These are phyloP conservation scores for Pseudomyrmex cubaensis DNA, from an alignment of 1,140 invertebrate species.

Conservation along the genomic window DNA sequence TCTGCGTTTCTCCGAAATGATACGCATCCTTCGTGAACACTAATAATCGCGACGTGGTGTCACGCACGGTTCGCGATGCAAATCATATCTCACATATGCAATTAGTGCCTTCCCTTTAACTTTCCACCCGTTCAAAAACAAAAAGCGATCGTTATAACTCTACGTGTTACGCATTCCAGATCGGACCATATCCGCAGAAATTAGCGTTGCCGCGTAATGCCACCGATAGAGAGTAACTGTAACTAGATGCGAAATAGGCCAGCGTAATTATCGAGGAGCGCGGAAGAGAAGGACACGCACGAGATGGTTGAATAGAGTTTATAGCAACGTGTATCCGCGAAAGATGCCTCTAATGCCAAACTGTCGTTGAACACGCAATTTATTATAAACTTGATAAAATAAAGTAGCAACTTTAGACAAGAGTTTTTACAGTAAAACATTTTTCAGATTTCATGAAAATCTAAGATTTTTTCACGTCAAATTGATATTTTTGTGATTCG, in stretches of 20 bases:
- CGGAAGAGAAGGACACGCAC: constrained; percentile 17
- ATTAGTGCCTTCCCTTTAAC: constrained; percentile 15
- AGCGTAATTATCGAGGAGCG: constrained; percentile 45
- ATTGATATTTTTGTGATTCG: constrained; percentile 9
- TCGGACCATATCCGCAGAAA: constrained; percentile 53
- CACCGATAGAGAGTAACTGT: constrained; percentile 67
- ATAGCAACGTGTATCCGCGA: not conserved
- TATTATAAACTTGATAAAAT: not conserved
- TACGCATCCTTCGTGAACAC: not conserved
- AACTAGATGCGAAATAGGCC: constrained; percentile 51
- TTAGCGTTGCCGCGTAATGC: constrained; percentile 50
- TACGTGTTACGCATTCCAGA: constrained; percentile 47
- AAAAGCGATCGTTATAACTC: constrained; percentile 48
- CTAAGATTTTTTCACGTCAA: not conserved
- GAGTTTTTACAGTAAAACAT: too few species aligned
- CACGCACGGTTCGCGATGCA: constrained; percentile 8
- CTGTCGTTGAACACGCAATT: constrained; percentile 4
- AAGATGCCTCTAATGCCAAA: not conserved
- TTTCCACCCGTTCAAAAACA: not conserved
- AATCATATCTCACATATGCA: constrained; percentile 21
- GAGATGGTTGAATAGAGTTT: constrained; percentile 10
- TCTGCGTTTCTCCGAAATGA: not conserved
- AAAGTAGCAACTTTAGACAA: too few species aligned
- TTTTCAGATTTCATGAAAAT: too few species aligned
- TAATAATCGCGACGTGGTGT: not conserved